phyloP scores from a whole-genome alignment of 2,113 vertebrate species.

The Xiphorhynchus elegans region DNA sequence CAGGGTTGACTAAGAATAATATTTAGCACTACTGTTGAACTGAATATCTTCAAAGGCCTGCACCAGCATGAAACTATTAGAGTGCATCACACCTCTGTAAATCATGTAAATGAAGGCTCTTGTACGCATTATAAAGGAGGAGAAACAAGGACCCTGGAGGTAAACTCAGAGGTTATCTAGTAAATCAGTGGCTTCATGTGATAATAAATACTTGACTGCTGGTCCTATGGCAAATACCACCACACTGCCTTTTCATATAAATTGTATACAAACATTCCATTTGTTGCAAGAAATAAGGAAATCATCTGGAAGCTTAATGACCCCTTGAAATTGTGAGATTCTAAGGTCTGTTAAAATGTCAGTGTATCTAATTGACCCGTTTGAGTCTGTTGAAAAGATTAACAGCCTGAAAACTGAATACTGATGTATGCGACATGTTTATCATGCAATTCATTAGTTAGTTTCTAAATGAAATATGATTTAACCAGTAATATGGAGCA shows the following conservation, averaged over 20 bases:
- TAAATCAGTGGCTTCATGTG: background rate
- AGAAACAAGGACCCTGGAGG: background rate
- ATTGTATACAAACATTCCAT: background rate
- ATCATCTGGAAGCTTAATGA: background rate
- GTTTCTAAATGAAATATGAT: background rate
- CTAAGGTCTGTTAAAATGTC: background rate
- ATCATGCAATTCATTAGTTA: background rate
- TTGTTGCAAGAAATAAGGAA: background rate
- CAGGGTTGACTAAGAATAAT: background rate
- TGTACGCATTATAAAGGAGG: fast-evolving
- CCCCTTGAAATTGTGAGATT: background rate
- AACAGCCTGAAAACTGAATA: background rate
- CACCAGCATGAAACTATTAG: background rate
- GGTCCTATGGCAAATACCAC: background rate
- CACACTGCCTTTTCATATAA: background rate
- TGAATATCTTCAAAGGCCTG: background rate
- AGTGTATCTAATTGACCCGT: background rate
- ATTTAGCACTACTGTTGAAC: background rate
- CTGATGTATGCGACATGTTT: background rate
- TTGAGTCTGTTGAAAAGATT: background rate
- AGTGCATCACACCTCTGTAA: background rate
- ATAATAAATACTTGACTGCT: background rate
- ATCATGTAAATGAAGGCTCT: background rate
- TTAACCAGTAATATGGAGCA: background rate
- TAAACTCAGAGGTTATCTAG: background rate